A percentile compares a stretch with the other conserved stretches of the same genome.
Conservation (phyloP, 1,140 invertebrate species). For the Atopsyche davidsoni region DNA sequence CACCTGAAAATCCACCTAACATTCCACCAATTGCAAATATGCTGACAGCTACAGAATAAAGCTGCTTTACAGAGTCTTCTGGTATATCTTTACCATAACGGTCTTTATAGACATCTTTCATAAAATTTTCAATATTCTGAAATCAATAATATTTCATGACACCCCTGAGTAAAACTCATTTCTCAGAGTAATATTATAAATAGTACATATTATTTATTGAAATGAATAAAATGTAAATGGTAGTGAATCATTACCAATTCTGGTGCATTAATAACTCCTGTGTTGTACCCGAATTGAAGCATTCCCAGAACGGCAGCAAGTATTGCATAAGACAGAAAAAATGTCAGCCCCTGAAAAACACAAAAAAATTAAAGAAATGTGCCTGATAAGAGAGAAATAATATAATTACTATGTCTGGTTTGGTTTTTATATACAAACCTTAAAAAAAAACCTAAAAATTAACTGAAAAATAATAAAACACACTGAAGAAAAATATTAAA, state of each 20-base stretch:
- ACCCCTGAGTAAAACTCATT: no score
- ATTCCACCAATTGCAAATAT: slow-evolving; percentile 95
- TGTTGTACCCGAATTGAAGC: slow-evolving; percentile 99
- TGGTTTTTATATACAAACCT: no score
- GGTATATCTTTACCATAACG: slow-evolving; percentile 33
- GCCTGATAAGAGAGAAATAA: background rate
- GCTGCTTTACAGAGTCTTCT: slow-evolving; percentile 46
- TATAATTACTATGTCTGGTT: no score
- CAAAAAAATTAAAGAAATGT: background rate
- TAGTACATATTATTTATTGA: no score
- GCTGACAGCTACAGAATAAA: slow-evolving; percentile 88
- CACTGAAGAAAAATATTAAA: background rate
- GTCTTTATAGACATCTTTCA: slow-evolving; percentile 74
- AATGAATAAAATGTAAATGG: no score
- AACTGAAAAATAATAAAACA: no score
- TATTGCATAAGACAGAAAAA: slow-evolving; percentile 88
- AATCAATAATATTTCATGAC: slow-evolving; percentile 10
- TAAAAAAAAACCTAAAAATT: no score
- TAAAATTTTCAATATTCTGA: slow-evolving; percentile 88
- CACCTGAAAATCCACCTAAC: slow-evolving; percentile 88
- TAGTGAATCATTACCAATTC: slow-evolving; percentile 29
- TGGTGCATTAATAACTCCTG: slow-evolving; percentile 96
- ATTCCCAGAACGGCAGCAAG: slow-evolving; percentile 94
- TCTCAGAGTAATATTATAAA: no score
- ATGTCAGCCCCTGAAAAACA: slow-evolving; percentile 63